Evolutionary conservation across 1,140 invertebrate species (phyloP).

Genomic region (Lucilia cuprina): DNA sequence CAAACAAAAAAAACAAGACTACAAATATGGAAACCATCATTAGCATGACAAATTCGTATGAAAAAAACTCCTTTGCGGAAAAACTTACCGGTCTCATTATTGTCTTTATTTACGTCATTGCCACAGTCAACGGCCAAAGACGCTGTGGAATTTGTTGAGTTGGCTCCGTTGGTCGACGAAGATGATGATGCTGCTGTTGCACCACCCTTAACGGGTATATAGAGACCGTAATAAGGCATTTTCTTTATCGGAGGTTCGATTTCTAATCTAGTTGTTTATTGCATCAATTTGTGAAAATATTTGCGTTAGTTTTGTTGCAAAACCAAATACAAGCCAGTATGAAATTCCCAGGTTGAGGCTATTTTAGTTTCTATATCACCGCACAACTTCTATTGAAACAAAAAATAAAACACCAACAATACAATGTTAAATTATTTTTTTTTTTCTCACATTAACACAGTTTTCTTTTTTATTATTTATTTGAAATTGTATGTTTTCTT

Average conservation of each 20-base stretch:
- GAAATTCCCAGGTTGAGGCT: background rate
- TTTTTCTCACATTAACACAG: background rate
- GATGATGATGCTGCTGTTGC: background rate
- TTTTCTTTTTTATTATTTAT: background rate
- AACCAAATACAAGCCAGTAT: background rate
- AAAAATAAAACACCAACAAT: background rate
- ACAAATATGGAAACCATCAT: background rate
- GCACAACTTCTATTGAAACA: background rate
- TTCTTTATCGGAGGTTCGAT: background rate
- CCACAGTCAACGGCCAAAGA: background rate
- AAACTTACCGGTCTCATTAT: slow-evolving; percentile 31
- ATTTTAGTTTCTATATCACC: background rate
- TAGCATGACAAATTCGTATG: background rate
- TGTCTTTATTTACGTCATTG: background rate
- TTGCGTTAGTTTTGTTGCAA: no score
- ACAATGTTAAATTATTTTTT: background rate
- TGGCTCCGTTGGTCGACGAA: background rate
- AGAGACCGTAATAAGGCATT: slow-evolving; percentile 36
- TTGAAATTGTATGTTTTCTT: background rate
- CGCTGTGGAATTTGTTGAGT: background rate
- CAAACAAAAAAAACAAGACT: background rate
- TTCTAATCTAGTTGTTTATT: background rate
- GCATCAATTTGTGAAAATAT: background rate
- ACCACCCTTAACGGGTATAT: slow-evolving; percentile 28
- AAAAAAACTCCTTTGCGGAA: background rate